phyloP scores from a whole-genome alignment of 2,113 vertebrate species.

The Halichoerus grypus region DNA sequence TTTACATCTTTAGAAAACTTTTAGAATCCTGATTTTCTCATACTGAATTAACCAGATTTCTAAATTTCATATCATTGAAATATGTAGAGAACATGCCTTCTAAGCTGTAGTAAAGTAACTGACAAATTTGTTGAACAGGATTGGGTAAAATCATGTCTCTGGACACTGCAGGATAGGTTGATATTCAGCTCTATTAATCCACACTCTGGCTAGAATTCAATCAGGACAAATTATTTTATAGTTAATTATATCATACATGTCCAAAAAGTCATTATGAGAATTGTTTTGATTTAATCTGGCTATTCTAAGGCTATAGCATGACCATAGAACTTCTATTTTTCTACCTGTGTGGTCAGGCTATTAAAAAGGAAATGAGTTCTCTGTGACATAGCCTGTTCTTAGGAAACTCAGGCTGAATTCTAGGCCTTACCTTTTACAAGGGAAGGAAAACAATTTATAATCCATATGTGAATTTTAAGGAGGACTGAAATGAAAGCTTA shows the following conservation, averaged over 20 bases:
- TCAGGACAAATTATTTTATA: not conserved
- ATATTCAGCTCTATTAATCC: not conserved
- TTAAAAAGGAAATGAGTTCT: constrained; percentile 5
- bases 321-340: not conserved
- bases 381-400: not conserved
- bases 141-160: not conserved
- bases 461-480: not conserved
- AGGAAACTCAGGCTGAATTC: not conserved
- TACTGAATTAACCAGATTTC: not conserved
- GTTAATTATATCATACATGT: not conserved
- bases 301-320: not conserved
- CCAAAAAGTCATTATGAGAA: not conserved
- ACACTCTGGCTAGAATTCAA: not conserved
- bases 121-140: not conserved
- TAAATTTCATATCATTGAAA: not conserved
- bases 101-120: not conserved
- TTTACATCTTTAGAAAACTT: not conserved
- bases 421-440: not conserved
- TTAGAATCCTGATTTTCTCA: not conserved
- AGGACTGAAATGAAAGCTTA: not conserved
- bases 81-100: not conserved
- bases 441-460: not conserved
- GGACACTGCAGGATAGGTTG: not conserved
- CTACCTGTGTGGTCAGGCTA: not conserved
- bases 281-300: not conserved